A percentile compares a stretch with the other conserved stretches of the same genome.
Evolutionary conservation across 2,888 invertebrate species (phyloP).

Genomic region (Drosophila ezoana): DNA sequence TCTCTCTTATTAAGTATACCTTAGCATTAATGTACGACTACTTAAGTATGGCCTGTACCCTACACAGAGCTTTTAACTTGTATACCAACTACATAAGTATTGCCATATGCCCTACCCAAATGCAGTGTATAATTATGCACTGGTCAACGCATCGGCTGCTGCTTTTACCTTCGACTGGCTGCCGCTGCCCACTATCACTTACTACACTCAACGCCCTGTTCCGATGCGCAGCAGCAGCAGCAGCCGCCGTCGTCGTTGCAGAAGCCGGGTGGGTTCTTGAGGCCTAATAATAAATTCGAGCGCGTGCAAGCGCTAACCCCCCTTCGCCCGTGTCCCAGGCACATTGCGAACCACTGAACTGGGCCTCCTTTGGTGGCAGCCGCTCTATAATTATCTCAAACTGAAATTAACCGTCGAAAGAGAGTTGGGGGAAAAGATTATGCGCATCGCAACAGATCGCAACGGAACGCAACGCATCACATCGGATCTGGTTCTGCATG

Average conservation of each 20-base stretch:
- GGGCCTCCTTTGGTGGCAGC: conserved; percentile 68
- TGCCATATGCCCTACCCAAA: conserved; percentile 30
- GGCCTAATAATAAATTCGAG: conserved; percentile 81
- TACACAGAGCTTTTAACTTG: not conserved
- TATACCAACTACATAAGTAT: not conserved
- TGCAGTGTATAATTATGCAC: conserved; percentile 65
- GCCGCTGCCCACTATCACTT: conserved; percentile 75
- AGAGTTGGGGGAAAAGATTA: conserved; percentile 74
- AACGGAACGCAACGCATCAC: conserved; percentile 40
- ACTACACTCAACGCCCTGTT: conserved; percentile 78
- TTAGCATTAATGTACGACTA: too few relatives aligned
- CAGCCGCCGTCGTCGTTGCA: conserved; percentile 31
- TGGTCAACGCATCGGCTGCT: conserved; percentile 26
- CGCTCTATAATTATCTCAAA: conserved; percentile 84
- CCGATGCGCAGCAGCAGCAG: conserved; percentile 51
- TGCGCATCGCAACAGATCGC: conserved; percentile 63
- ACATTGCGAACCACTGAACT: conserved; percentile 4
- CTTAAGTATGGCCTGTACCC: too few relatives aligned
- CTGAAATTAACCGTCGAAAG: conserved; percentile 83
- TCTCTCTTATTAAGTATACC: too few relatives aligned
- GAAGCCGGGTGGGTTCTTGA: conserved; percentile 29
- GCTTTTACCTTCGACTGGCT: conserved; percentile 28
- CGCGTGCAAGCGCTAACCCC: conserved; percentile 79
- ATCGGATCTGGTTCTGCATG: conserved; percentile 57
- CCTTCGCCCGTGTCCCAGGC: conserved; percentile 11